Base-by-base conservation (phyloP, 2,888 invertebrate species). In the Euproctis similis region DNA sequence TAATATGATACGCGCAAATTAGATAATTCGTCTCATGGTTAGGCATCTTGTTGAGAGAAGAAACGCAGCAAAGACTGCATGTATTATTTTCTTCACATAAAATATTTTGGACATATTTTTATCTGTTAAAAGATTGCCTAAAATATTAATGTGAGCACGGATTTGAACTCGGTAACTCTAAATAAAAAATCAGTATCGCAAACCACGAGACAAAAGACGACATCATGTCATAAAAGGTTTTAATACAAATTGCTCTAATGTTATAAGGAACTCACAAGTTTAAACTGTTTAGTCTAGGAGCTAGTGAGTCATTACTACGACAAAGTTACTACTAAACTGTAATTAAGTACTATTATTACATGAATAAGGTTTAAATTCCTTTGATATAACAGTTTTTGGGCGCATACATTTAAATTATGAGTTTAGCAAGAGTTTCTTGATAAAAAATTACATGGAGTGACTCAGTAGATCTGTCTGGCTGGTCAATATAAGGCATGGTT, bases 261-360 rank as follows among this genome's bases (percentile, higher is more conserved):
- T 58, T 48, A 55, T 60, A 46, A 65, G 67, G 66, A 69, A 71
- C 69, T 66, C 38, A 53, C 62, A 53, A 59, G 59, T 68, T 68
- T 58, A 58, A 37, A 24, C 36, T 38, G 44, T 41, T 43, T 30
- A 23, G 44, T 47, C 52, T 46, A 48, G 44, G 30, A 20, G 4
- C 21, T 9, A 8, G 9, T 51, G 49, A 49, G 12, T 51, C 48
- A 51, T 8, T 4, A n/a, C n/a, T 22, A 8, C 2, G 24, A 34
- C 32, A 30, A 33, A 17, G 8, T 24, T 24, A 20, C 16, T 12
- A 1, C 1, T 7, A 8, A 8, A 8, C 10, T 1, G 1, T 1
- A n/a, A n/a, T n/a, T 12, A 2, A 4, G 1, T 8, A 12, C 1
- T 26, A 24, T 28, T 41, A 37, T 23, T 3, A n/a, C 1, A 32